Base-by-base conservation (phyloP, 2,888 invertebrate species). In the Lasioglossum lativentre region DNA sequence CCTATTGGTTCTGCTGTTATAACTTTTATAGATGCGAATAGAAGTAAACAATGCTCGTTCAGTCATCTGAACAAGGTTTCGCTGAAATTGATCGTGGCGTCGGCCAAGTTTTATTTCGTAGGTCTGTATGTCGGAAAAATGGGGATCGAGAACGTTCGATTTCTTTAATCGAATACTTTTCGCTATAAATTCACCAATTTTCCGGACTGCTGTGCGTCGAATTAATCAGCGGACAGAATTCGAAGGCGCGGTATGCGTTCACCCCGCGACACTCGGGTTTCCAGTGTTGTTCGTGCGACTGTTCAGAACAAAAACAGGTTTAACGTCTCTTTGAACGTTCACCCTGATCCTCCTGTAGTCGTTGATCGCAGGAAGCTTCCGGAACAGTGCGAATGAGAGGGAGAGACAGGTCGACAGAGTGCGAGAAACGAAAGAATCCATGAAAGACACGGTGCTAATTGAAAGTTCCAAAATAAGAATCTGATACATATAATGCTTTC, bases 371-470 rank as follows among this genome's bases (percentile, higher is more conserved):
- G 27, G 73, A 66, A 85, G 83, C 73, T 90, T 84, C 79, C 82
- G 70, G 63, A 80, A 66, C 40, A 73, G 63, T 76, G 52, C 30
- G 45, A 78, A 19, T n/a, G 78, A 56, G 81, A 81, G 47, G 27
- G 81, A 66, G 75, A 71, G 45, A 68, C 1, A 72, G 63, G n/a
- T 38, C 5, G 68, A 47, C 6, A 12, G 83, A 8, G 30, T 42
- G 79, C 47, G 79, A 40, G 47, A 34, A 30, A 34, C 19, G 82
- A 12, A 68, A 78, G 70, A 83, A 85, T 81, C 80, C 84, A 81
- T 76, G 85, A 87, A 66, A 92, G 92, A 93, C 92, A 93, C 93
- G 94, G 94, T 94, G 94, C 94, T 94, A 94, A 91, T 90, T 90
- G 85, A 92, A 93, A 94, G 93, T 94, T 94, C 94, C 94, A 93